A percentile compares a stretch with the other conserved stretches of the same genome.
These are phyloP conservation scores for Tyria jacobaeae DNA, from an alignment of 2,888 invertebrate genomes.

Conservation along the genomic window DNA sequence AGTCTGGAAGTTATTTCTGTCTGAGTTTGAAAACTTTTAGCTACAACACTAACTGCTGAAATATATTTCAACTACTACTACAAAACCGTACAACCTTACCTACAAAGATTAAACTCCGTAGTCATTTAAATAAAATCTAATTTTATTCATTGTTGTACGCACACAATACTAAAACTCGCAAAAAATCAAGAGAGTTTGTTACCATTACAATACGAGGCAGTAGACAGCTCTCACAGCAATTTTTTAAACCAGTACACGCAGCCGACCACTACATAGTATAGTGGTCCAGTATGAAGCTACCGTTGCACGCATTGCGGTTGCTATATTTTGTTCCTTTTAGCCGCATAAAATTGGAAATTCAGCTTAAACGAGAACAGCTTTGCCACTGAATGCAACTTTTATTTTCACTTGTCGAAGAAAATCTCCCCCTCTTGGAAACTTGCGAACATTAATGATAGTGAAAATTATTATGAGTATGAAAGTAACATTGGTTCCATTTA, in stretches of 20 bases:
- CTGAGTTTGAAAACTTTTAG: too few species aligned
- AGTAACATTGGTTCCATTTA: too few species aligned
- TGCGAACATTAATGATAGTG: slow-evolving; percentile 15
- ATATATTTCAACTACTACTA: too few species aligned
- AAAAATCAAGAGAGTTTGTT: slow-evolving; percentile 21
- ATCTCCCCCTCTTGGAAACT: slow-evolving; percentile 22
- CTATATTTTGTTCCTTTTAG: slow-evolving; percentile 46
- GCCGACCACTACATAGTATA: slow-evolving; percentile 33
- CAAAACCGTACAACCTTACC: too few species aligned
- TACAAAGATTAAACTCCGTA: too few species aligned
- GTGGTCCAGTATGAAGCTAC: slow-evolving; percentile 37
- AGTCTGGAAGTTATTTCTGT: too few species aligned
- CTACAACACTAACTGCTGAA: slow-evolving; percentile 5
- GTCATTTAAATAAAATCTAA: background rate
- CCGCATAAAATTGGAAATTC: slow-evolving; percentile 53
- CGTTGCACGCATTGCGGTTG: slow-evolving; percentile 48
- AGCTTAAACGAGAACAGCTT: slow-evolving; percentile 39
- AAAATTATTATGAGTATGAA: slow-evolving; percentile 15
- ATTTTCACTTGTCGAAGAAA: slow-evolving; percentile 29
- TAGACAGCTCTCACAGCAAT: slow-evolving; percentile 30
- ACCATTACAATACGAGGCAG: slow-evolving; percentile 27
- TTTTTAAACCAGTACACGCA: slow-evolving; percentile 45
- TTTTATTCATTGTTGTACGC: background rate
- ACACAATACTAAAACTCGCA: slow-evolving; percentile 3
- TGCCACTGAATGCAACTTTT: slow-evolving; percentile 40